Conservation (phyloP, 2,113 vertebrate species). For the Lathamus discolor region DNA sequence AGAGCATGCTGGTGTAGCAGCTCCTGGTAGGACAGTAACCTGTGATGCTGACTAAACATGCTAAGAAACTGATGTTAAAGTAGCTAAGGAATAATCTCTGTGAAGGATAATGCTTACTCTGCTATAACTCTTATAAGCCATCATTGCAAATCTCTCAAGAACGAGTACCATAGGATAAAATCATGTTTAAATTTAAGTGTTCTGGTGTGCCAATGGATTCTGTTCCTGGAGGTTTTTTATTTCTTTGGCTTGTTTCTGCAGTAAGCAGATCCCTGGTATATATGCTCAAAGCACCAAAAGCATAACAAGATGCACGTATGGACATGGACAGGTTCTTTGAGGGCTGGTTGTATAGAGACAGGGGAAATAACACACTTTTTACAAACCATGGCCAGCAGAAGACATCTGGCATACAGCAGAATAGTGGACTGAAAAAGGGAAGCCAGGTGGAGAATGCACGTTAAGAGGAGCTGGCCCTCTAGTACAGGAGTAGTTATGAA, state of each 20-base stretch:
- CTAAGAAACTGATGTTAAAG: background rate
- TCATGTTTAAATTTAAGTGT: background rate
- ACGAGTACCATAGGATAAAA: background rate
- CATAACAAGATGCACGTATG: background rate
- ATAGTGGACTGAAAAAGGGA: background rate
- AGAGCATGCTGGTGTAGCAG: background rate
- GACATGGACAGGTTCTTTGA: background rate
- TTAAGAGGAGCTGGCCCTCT: background rate
- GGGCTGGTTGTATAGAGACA: background rate
- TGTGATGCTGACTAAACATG: background rate
- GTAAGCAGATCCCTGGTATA: background rate
- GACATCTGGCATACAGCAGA: background rate
- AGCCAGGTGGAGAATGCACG: background rate
- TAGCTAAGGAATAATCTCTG: background rate
- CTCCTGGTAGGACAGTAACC: background rate
- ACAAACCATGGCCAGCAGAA: background rate
- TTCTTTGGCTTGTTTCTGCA: background rate
- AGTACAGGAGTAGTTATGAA: background rate
- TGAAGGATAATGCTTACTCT: background rate
- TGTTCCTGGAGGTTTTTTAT: background rate
- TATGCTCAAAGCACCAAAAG: background rate
- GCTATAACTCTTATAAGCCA: background rate
- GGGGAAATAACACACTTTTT: background rate
- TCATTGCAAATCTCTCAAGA: background rate
- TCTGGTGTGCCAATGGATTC: background rate